A percentile compares a stretch with the other conserved stretches of the same genome.
Conservation (phyloP, 1,140 invertebrate species). For the Bombyx mandarina region DNA sequence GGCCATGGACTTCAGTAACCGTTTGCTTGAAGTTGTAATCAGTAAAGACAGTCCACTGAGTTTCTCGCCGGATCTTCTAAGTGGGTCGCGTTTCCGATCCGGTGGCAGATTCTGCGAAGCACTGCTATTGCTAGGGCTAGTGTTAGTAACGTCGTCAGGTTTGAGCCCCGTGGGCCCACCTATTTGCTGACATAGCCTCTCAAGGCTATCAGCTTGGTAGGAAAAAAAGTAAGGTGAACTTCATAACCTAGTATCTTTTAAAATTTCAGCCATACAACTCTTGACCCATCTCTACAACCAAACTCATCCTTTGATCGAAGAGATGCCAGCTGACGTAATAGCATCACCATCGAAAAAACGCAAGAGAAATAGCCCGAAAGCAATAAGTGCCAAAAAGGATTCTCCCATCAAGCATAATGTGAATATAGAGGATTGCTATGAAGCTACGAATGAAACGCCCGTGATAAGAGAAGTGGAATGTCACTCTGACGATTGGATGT, state of each 20-base stretch:
- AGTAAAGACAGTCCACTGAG: too few relatives aligned
- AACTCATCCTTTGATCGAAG: constrained; percentile 61
- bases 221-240: constrained; percentile 1
- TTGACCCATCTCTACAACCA: constrained; percentile 62
- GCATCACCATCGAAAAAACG: constrained; percentile 38
- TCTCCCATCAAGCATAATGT: constrained; percentile 4
- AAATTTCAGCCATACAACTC: constrained; percentile 60
- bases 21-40: too few relatives aligned
- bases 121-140: too few relatives aligned
- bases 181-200: neutral
- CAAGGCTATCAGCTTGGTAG: neutral
- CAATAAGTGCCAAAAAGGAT: constrained; percentile 6
- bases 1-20: too few relatives aligned
- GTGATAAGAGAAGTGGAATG: constrained; percentile 44
- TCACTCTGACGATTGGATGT: constrained; percentile 55
- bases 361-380: constrained; percentile 18
- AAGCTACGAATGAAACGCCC: constrained; percentile 29
- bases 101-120: too few relatives aligned
- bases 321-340: constrained; percentile 18
- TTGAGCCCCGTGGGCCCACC: too few relatives aligned
- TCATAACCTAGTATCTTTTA: constrained; percentile 17
- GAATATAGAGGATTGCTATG: constrained; percentile 24
- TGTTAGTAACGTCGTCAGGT: too few relatives aligned
- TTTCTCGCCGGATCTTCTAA: too few relatives aligned
- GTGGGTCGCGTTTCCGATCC: too few relatives aligned